Evolutionary conservation across 2,888 invertebrate species (phyloP).

Genomic region (Aplocera efformata): DNA sequence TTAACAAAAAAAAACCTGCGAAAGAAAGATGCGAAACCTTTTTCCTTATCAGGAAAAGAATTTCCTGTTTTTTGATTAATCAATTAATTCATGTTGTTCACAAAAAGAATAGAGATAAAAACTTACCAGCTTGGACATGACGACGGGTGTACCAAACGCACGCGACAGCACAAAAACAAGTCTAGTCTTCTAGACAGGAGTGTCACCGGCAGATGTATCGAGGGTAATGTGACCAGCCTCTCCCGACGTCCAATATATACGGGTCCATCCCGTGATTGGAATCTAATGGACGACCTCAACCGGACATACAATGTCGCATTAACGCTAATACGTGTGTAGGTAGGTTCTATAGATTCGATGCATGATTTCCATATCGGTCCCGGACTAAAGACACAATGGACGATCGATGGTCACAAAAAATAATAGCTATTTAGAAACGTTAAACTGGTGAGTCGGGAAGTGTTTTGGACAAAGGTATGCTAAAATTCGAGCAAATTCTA

Average conservation of each 20-base stretch:
- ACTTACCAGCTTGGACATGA: constrained; percentile 69
- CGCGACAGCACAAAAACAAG: constrained; percentile 40
- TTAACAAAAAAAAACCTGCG: too few relatives aligned
- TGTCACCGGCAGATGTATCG: constrained; percentile 43
- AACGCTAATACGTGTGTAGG: constrained; percentile 54
- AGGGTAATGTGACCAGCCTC: constrained; percentile 25
- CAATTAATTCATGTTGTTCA: too few relatives aligned
- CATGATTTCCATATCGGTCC: constrained; percentile 62
- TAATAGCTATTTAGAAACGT: constrained; percentile 10
- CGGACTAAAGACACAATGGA: constrained; percentile 52
- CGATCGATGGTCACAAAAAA: constrained; percentile 48
- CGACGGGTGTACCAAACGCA: constrained; percentile 26
- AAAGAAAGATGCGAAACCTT: too few relatives aligned
- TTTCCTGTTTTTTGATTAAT: too few relatives aligned
- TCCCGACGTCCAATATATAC: constrained; percentile 52
- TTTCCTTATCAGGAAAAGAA: too few relatives aligned
- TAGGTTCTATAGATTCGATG: background rate
- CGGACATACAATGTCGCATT: constrained; percentile 68
- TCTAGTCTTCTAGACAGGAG: constrained; percentile 63
- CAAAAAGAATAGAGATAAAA: too few relatives aligned
- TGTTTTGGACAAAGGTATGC: background rate
- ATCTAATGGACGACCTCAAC: constrained; percentile 57
- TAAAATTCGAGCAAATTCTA: background rate
- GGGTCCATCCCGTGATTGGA: constrained; percentile 64
- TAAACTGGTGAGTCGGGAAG: constrained; percentile 11